A percentile compares a stretch with the other conserved stretches of the same genome.
Conservation (phyloP, 1,140 invertebrate genomes). For the Lethocerus indicus region DNA sequence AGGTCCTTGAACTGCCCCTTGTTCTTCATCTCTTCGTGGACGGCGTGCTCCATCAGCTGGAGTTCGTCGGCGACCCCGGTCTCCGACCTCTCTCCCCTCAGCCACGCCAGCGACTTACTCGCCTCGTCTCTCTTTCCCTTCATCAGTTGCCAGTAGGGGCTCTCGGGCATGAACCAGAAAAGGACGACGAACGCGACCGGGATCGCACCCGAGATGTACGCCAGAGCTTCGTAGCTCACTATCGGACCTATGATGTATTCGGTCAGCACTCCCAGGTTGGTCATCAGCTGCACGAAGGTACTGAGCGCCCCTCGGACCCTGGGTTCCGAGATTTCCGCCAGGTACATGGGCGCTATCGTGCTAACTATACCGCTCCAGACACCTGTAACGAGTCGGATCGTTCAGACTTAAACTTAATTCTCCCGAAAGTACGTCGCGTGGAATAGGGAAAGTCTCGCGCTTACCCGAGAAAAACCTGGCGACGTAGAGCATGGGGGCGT, state of each 20-base stretch:
- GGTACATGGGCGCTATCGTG: slow-evolving; percentile 32
- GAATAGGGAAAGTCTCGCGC: no score
- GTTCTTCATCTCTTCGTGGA: slow-evolving; percentile 18
- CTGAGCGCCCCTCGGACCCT: slow-evolving; percentile 40
- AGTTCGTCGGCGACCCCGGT: slow-evolving; percentile 27
- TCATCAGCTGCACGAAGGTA: slow-evolving; percentile 46
- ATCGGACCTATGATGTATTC: slow-evolving; percentile 58
- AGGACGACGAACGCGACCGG: slow-evolving; percentile 43
- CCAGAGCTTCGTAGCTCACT: slow-evolving; percentile 43
- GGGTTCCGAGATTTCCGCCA: slow-evolving; percentile 46
- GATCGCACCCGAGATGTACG: slow-evolving; percentile 39
- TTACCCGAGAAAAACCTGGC: slow-evolving; percentile 15
- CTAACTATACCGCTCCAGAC: slow-evolving; percentile 32
- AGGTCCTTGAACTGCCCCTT: slow-evolving; percentile 28
- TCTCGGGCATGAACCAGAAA: slow-evolving; percentile 62
- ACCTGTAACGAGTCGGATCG: slow-evolving; percentile 21
- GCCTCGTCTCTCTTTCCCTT: slow-evolving; percentile 32
- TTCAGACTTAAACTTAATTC: no score
- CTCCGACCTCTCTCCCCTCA: slow-evolving; percentile 28
- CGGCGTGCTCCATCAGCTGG: slow-evolving; percentile 12
- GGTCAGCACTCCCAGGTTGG: slow-evolving; percentile 54
- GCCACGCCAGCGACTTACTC: slow-evolving; percentile 27
- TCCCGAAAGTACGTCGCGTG: no score
- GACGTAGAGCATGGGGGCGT: slow-evolving; percentile 9
- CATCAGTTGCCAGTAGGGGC: slow-evolving; percentile 49